Conservation (phyloP, 2,888 invertebrate species). For the Calliphora vomitoria region DNA sequence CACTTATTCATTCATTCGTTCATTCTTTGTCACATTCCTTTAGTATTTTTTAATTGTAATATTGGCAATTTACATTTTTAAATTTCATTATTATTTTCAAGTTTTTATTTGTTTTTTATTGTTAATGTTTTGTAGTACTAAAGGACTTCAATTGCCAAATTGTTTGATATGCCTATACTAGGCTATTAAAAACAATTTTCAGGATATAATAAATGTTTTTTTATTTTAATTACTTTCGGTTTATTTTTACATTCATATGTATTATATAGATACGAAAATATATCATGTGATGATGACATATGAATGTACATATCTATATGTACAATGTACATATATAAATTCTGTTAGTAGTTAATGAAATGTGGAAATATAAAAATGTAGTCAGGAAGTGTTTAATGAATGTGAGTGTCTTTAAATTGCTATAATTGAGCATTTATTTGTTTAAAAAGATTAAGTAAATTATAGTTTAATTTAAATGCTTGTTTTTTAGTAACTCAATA, state of each 20-base stretch:
- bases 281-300: background rate
- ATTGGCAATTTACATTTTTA: slow-evolving; percentile 56
- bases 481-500: too few species aligned
- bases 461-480: too few species aligned
- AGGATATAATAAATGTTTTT: slow-evolving; percentile 37
- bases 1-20: background rate
- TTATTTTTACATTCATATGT: background rate
- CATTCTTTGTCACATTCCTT: background rate
- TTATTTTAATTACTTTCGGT: slow-evolving; percentile 16
- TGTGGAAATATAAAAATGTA: background rate
- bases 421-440: background rate
- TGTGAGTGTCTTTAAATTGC: background rate
- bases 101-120: slow-evolving; percentile 25
- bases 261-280: background rate
- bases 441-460: too few species aligned
- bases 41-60: slow-evolving; percentile 49
- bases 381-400: background rate
- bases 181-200: slow-evolving; percentile 7
- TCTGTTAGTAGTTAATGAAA: background rate
- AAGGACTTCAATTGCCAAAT: background rate
- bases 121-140: slow-evolving; percentile 14
- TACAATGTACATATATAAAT: background rate
- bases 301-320: background rate
- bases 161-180: background rate
- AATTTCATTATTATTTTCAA: slow-evolving; percentile 4